Base-by-base conservation (phyloP, 2,797 vertebrate genomes). In the Adelosebastes latens region DNA sequence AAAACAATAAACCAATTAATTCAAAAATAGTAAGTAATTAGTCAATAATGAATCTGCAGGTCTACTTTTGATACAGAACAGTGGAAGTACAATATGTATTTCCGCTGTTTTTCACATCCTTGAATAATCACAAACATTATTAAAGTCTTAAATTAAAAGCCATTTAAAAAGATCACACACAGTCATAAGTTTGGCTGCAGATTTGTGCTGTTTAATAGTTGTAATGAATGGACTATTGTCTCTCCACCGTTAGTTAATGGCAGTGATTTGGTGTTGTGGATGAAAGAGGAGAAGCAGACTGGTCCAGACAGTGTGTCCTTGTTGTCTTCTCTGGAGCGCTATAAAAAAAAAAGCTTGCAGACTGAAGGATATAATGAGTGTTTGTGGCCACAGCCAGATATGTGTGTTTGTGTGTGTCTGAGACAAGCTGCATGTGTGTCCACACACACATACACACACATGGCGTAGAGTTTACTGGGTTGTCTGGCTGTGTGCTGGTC, bases 341-440 rank as follows among this genome's bases (percentile, higher is more conserved):
- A 72, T 80, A 70, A 77, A 87, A 66, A 68, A 77, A 87, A 66
- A 67, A 66, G 84, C 62, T 63, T 3, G 69, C 84, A 78, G 84
- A 89, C 88, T 83, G 39, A 79, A 72, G 58, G 72, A 73, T 68
- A 83, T 92, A 91, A 91, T 86, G 90, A 89, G 78, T 81, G 79
- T 89, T 88, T 92, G 83, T 88, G 83, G 82, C 79, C 68, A 10
- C 59, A 53, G 79, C 67, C 84, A 64, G 81, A 66, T 81, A 7
- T 60, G 62, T 81, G 56, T 78, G 36, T 77, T 69, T 76, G 75
- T 77, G 72, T 61, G n/a, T 31, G 14, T 55, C 20, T 16, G 16
- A 56, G 71, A 60, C 36, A 67, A 75, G 20, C 31, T 53, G 39
- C 68, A 62, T 68, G 32, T 46, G 68, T 32, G 27, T 60, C 49